Percentiles rank a stretch among this genome's conserved stretches.
These are phyloP conservation scores for Oxyscelio sp. DNA, from an alignment of 2,888 invertebrate genomes.

Conservation along the genomic window DNA sequence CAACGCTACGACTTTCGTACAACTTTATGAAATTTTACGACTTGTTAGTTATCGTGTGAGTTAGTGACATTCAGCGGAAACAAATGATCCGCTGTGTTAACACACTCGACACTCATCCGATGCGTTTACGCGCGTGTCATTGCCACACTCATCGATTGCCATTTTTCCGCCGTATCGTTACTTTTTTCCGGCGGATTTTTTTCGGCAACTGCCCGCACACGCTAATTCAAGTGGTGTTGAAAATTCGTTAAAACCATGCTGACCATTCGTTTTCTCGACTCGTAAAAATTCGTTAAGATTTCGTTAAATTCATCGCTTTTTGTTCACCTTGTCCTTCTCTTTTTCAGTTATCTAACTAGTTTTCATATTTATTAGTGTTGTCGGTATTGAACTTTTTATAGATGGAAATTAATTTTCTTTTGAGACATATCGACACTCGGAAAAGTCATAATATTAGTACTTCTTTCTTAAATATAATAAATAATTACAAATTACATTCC, in stretches of 20 bases:
- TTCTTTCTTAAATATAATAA: too few species aligned
- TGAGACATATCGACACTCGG: too few species aligned
- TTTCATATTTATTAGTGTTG: not conserved
- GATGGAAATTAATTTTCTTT: conserved; percentile 10
- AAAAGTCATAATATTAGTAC: too few species aligned
- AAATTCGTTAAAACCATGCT: conserved; percentile 43
- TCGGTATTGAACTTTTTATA: conserved; percentile 18
- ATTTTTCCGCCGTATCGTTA: not conserved
- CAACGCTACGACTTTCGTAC: not conserved
- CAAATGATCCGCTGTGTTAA: conserved; percentile 8
- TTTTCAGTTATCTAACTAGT: not conserved
- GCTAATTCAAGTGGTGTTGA: conserved; percentile 46
- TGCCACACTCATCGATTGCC: conserved; percentile 21
- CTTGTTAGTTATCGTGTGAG: conserved; percentile 29
- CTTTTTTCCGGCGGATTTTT: conserved; percentile 30
- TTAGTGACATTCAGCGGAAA: conserved; percentile 23
- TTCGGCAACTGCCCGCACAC: conserved; percentile 17
- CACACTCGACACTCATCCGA: conserved; percentile 10
- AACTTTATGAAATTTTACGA: conserved; percentile 25
- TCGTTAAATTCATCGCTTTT: conserved; percentile 33
- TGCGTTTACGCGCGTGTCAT: conserved; percentile 20
- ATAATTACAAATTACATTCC: too few species aligned
- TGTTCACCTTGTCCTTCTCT: not conserved
- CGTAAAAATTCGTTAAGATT: conserved; percentile 44
- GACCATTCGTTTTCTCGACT: conserved; percentile 20